phyloP scores from a whole-genome alignment of 2,888 invertebrate genomes.

The Galerucella calmariensis region DNA sequence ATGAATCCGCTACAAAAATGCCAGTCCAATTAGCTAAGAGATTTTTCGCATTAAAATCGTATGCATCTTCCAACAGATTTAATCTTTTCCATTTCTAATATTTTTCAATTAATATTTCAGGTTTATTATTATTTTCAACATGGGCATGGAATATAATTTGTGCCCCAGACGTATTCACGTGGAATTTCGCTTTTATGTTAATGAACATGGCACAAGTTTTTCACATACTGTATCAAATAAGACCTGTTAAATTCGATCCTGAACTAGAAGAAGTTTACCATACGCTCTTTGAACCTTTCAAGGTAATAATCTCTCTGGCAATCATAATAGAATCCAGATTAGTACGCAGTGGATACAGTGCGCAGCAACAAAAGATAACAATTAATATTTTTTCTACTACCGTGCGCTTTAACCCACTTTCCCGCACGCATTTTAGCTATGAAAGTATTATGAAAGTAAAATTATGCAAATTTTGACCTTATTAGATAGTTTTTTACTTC shows the following conservation, averaged over 20 bases:
- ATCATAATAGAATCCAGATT: too few relatives aligned
- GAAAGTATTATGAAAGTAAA: too few relatives aligned
- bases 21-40: too few relatives aligned
- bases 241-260: conserved; percentile 85
- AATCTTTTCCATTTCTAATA: background rate
- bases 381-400: too few relatives aligned
- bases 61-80: background rate
- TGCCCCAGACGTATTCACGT: conserved; percentile 87
- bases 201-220: conserved; percentile 85
- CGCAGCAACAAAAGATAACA: too few relatives aligned
- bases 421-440: too few relatives aligned
- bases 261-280: conserved; percentile 86
- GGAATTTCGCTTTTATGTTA: conserved; percentile 86
- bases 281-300: conserved; percentile 82
- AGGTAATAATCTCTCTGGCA: conserved; percentile 65
- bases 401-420: too few relatives aligned
- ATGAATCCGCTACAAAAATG: too few relatives aligned
- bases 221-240: conserved; percentile 82
- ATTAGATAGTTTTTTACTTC: too few relatives aligned
- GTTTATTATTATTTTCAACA: conserved; percentile 81
- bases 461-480: too few relatives aligned
- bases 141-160: conserved; percentile 94
- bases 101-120: conserved; percentile 62
- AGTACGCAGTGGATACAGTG: too few relatives aligned
- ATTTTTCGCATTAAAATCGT: too few relatives aligned